A percentile compares a stretch with the other conserved stretches of the same genome.
Evolutionary conservation across 2,113 vertebrate species (phyloP).

Genomic region (Enhydra lutris): DNA sequence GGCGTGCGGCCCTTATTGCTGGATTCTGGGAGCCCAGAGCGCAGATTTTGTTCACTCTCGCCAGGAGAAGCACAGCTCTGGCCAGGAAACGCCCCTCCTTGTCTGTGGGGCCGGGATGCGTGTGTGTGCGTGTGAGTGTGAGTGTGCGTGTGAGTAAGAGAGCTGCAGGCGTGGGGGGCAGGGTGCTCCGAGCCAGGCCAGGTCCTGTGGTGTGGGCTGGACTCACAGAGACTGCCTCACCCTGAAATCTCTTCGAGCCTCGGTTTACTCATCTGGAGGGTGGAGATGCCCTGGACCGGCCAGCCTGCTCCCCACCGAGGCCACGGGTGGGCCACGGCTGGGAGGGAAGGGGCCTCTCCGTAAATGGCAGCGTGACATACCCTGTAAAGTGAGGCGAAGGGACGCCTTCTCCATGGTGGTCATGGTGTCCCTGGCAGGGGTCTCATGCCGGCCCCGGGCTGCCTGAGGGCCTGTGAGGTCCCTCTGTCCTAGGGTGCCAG

Average conservation of each 20-base stretch:
- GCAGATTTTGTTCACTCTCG: neutral
- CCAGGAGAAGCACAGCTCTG: neutral
- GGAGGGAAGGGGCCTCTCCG: fast-evolving
- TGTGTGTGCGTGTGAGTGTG: neutral
- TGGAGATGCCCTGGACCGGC: fast-evolving
- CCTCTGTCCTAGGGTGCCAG: fast-evolving
- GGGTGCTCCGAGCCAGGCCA: neutral
- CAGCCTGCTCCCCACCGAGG: neutral
- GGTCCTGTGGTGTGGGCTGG: neutral
- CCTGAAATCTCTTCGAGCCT: neutral
- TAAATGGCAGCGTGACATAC: fast-evolving
- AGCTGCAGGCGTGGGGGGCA: neutral
- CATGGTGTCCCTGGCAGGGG: neutral
- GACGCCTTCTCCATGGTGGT: fast-evolving
- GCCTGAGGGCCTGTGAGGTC: neutral
- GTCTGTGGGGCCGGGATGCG: neutral
- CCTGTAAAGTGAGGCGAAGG: neutral
- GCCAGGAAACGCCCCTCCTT: fast-evolving
- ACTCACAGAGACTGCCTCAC: neutral
- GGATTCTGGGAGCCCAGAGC: too few species aligned
- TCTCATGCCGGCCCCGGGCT: neutral
- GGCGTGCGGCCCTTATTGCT: fast-evolving
- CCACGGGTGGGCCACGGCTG: neutral
- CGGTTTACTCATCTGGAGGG: neutral
- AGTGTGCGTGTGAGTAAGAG: fast-evolving